Evolutionary conservation across 2,797 vertebrate species (phyloP).

Genomic region (Pteropus rufus): DNA sequence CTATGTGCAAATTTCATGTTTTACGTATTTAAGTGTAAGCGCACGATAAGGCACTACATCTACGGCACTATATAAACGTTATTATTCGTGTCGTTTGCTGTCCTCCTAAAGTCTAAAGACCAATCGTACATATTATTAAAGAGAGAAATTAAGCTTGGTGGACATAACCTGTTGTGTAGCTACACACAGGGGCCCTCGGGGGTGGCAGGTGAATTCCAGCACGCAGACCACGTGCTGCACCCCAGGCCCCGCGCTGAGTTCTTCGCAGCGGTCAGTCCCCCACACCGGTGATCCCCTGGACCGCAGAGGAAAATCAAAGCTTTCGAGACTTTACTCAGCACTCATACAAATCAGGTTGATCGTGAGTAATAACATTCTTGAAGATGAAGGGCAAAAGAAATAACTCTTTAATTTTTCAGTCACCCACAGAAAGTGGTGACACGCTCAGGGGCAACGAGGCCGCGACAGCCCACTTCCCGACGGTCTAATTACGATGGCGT

Average conservation of each 20-base stretch:
- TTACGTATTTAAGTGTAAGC: background rate
- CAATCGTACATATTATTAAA: background rate
- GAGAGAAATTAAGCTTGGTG: background rate
- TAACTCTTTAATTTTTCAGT: slow-evolving; percentile 69
- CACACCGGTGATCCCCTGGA: background rate
- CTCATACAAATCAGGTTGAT: background rate
- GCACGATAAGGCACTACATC: background rate
- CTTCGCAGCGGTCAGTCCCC: background rate
- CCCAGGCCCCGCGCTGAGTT: background rate
- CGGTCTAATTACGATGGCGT: slow-evolving; percentile 35
- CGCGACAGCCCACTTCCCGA: slow-evolving; percentile 33
- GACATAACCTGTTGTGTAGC: background rate
- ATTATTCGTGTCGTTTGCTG: background rate
- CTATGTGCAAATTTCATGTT: background rate
- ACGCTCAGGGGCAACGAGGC: background rate
- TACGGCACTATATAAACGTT: too few relatives aligned
- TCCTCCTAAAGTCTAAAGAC: background rate
- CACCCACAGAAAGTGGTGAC: slow-evolving; percentile 38
- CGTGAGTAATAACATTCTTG: background rate
- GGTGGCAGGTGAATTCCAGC: background rate
- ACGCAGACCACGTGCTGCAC: too few relatives aligned
- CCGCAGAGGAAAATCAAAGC: background rate
- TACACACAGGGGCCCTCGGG: background rate
- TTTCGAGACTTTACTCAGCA: background rate
- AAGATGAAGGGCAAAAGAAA: slow-evolving; percentile 49